Evolutionary conservation across 2,797 vertebrate genomes (phyloP).

Genomic region (Sylvia borin): DNA sequence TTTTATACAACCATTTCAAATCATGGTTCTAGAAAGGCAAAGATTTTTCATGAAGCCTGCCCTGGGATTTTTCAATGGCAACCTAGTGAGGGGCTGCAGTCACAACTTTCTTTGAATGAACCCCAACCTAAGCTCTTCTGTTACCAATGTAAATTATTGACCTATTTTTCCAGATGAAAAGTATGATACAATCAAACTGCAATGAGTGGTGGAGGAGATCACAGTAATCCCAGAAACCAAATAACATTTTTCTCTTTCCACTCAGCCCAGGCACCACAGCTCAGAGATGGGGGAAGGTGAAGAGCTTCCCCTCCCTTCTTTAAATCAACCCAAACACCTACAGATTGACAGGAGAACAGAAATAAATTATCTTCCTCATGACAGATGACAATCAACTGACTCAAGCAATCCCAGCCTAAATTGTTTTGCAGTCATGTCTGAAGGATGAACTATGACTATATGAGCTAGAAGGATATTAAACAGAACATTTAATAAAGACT

Average conservation of each 20-base stretch:
- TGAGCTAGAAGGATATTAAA: not conserved
- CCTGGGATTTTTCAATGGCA: not conserved
- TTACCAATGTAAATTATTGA: not conserved
- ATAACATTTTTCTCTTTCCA: not conserved
- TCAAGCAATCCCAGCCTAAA: slow-evolving; percentile 20
- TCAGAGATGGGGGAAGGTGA: not conserved
- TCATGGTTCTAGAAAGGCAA: not conserved
- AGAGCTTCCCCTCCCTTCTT: not conserved
- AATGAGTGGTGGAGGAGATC: not conserved
- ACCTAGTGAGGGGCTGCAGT: not conserved
- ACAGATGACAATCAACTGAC: not conserved
- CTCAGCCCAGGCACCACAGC: not conserved
- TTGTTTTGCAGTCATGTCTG: not conserved
- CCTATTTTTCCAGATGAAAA: not conserved
- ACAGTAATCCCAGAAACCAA: not conserved
- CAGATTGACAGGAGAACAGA: not conserved
- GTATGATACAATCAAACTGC: not conserved
- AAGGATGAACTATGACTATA: not conserved
- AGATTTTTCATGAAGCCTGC: not conserved
- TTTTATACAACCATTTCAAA: not conserved
- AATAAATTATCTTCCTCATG: not conserved
- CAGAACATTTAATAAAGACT: not conserved
- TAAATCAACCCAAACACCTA: not conserved
- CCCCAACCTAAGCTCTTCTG: not conserved
- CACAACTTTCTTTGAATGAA: not conserved